A percentile compares a stretch with the other conserved stretches of the same genome.
phyloP scores from a whole-genome alignment of 2,797 vertebrate genomes.

The Tinamus major region DNA sequence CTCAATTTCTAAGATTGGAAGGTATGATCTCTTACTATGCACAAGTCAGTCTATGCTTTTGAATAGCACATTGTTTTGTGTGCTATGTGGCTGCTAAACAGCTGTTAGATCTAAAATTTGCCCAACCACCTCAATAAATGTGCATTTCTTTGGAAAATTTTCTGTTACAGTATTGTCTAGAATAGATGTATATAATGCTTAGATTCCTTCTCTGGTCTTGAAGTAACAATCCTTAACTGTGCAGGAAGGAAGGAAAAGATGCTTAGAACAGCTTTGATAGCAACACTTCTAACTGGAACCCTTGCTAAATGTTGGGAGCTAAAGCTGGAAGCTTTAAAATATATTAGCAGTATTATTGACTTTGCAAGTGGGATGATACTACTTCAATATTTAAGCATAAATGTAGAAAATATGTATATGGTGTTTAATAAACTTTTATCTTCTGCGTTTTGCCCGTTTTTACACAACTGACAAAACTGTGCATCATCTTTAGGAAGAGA shows the following conservation, averaged over 20 bases:
- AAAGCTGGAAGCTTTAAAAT: neutral
- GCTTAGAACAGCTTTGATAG: neutral
- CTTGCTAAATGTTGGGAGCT: neutral
- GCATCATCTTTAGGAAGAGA: slow-evolving; percentile 54
- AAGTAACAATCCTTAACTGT: neutral
- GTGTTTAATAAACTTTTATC: neutral
- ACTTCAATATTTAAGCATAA: neutral
- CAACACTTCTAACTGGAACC: neutral
- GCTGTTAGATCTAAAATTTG: neutral
- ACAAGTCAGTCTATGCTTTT: neutral
- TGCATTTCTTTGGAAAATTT: neutral
- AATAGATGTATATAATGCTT: neutral
- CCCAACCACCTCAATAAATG: accelerated
- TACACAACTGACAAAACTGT: slow-evolving; percentile 29
- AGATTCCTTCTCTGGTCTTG: neutral
- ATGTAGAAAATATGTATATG: neutral
- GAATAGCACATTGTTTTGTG: neutral
- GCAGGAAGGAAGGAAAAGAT: neutral
- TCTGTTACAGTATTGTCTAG: neutral
- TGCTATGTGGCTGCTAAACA: neutral
- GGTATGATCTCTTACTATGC: neutral
- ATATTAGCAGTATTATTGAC: neutral
- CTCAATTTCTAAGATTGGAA: neutral
- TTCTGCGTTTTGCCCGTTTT: neutral
- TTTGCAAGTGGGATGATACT: neutral